Evolutionary conservation across 1,140 invertebrate species (phyloP).

Genomic region (Cotesia chilonis): DNA sequence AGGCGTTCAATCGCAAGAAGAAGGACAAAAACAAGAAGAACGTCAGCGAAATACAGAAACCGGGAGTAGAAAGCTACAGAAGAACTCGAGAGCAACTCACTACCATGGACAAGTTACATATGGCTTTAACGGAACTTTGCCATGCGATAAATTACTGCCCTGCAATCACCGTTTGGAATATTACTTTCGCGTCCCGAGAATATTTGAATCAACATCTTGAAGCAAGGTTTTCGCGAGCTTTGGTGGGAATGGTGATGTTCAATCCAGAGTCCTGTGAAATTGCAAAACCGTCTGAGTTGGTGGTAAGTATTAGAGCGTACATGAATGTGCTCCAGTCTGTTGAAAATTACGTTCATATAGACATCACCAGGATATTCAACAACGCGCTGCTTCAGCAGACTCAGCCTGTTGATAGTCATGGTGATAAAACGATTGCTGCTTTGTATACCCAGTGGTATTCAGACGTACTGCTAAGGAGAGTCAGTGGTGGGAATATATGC

Average conservation of each 20-base stretch:
- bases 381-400: slow-evolving; percentile 98
- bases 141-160: slow-evolving; percentile 97
- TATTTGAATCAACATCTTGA: slow-evolving; percentile 97
- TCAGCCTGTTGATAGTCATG: slow-evolving; percentile 92
- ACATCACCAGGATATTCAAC: slow-evolving; percentile 98
- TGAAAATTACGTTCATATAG: slow-evolving; percentile 99
- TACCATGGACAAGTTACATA: slow-evolving; percentile 98
- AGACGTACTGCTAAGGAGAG: slow-evolving; percentile 90
- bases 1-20: slow-evolving; percentile 88
- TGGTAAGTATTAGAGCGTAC: slow-evolving; percentile 93
- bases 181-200: slow-evolving; percentile 97
- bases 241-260: slow-evolving; percentile 98
- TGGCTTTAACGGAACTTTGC: slow-evolving; percentile 97
- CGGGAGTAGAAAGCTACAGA: slow-evolving; percentile 92
- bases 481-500: slow-evolving; percentile 94
- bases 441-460: slow-evolving; percentile 98
- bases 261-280: slow-evolving; percentile 96
- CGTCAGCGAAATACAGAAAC: slow-evolving; percentile 83
- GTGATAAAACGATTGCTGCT: slow-evolving; percentile 96
- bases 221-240: slow-evolving; percentile 86
- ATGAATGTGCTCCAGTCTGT: slow-evolving; percentile 99
- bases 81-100: slow-evolving; percentile 96
- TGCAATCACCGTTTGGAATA: slow-evolving; percentile 98
- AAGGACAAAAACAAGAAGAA: slow-evolving; percentile 92
- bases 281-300: slow-evolving; percentile 95